Percentiles rank a stretch among this genome's conserved stretches.
phyloP scores from a whole-genome alignment of 1,140 invertebrate species.

The Daktulosphaira vitifoliae region DNA sequence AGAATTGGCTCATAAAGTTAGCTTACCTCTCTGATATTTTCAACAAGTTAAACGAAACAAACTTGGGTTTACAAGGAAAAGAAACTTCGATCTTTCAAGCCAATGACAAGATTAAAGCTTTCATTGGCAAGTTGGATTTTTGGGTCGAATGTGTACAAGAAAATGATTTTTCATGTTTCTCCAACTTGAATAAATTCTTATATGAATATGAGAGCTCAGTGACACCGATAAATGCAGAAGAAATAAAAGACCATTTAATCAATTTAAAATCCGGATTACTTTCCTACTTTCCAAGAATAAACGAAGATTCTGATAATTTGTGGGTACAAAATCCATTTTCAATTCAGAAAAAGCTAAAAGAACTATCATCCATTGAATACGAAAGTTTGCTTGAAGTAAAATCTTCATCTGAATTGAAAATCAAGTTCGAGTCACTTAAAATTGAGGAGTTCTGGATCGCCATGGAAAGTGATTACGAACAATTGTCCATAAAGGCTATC shows the following conservation, averaged over 20 bases:
- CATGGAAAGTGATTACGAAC: neutral
- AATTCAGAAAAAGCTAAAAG: neutral
- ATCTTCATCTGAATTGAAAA: slow-evolving; percentile 3
- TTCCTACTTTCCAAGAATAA: too few relatives aligned
- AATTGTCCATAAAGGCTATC: slow-evolving; percentile 32
- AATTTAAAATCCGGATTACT: slow-evolving; percentile 2
- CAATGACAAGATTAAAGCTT: slow-evolving; percentile 22
- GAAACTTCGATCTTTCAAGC: neutral
- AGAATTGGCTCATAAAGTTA: slow-evolving; percentile 1
- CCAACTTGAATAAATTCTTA: neutral
- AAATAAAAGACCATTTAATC: slow-evolving; percentile 2
- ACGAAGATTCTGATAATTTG: neutral
- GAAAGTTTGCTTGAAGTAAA: neutral
- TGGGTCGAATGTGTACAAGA: neutral
- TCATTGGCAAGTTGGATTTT: neutral
- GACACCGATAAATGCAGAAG: neutral
- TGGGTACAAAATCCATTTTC: slow-evolving; percentile 4
- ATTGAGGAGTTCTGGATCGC: neutral
- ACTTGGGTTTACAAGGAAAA: slow-evolving; percentile 39
- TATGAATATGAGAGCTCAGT: neutral
- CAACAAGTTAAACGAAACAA: slow-evolving; percentile 44
- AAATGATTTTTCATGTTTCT: neutral
- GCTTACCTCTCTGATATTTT: slow-evolving; percentile 21
- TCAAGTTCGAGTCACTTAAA: slow-evolving; percentile 1
- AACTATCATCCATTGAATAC: slow-evolving; percentile 2